A percentile compares a stretch with the other conserved stretches of the same genome.
Conservation (phyloP, 2,113 vertebrate genomes). For the Herpetotheres cachinnans region DNA sequence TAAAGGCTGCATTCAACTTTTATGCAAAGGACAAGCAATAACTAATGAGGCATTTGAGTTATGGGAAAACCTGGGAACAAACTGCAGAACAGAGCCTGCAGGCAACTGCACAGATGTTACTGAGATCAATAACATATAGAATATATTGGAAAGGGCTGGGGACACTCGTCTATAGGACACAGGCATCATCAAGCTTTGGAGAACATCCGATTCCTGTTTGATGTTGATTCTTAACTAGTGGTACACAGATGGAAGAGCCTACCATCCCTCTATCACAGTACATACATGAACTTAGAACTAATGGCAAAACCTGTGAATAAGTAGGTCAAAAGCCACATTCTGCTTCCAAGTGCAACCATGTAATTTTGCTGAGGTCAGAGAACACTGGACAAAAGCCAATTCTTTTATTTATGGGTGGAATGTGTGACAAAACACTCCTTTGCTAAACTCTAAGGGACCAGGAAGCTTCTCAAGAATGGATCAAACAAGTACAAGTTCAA, state of each 20-base stretch:
- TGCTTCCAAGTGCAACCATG: not conserved
- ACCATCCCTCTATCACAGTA: too few species aligned
- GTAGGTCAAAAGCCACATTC: not conserved
- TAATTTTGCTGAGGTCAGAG: not conserved
- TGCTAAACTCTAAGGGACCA: not conserved
- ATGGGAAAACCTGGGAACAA: not conserved
- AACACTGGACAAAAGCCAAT: not conserved
- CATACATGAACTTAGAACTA: not conserved
- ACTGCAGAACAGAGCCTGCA: not conserved
- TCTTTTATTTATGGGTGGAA: not conserved
- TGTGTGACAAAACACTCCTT: not conserved
- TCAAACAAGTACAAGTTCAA: not conserved
- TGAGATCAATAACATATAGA: not conserved
- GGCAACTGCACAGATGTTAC: not conserved
- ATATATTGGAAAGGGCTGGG: not conserved
- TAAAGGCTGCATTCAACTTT: not conserved
- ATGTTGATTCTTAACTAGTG: not conserved
- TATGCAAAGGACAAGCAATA: not conserved
- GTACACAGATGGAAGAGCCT: not conserved
- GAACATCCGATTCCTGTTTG: not conserved
- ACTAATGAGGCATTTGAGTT: not conserved
- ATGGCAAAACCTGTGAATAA: not conserved
- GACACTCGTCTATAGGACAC: not conserved
- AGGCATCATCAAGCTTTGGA: not conserved
- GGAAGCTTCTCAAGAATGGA: not conserved